Percentiles rank a stretch among this genome's conserved stretches.
These are phyloP conservation scores for Himalopsyche japonica DNA, from an alignment of 2,888 invertebrate species.

Conservation along the genomic window DNA sequence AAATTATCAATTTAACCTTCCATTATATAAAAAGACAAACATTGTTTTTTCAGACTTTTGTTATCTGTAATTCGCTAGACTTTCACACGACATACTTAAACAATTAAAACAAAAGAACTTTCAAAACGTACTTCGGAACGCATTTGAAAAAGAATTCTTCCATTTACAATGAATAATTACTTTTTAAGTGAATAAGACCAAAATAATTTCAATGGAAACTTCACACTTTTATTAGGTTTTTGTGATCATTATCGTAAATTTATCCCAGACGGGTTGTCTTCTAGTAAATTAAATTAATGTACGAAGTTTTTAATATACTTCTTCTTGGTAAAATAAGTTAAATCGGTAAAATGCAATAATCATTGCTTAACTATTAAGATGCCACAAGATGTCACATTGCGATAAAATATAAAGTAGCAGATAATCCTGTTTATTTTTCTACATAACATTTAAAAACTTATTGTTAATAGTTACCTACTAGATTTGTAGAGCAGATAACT, in stretches of 20 bases:
- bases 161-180: neutral
- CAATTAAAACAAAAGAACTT: neutral
- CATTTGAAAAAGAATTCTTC: neutral
- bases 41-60: neutral
- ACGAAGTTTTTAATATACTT: neutral
- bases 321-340: no score
- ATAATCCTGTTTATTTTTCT: no score
- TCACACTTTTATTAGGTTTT: neutral
- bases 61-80: neutral
- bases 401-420: no score
- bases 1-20: no score
- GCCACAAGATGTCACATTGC: no score
- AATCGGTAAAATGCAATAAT: no score
- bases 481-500: no score
- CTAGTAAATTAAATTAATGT: neutral
- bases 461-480: no score
- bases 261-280: neutral
- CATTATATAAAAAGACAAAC: neutral
- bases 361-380: no score
- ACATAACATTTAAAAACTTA: no score
- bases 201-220: neutral
- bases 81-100: neutral
- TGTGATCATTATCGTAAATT: neutral
- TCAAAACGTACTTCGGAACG: neutral
- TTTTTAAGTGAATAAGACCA: neutral